phyloP scores from a whole-genome alignment of 2,888 invertebrate species.

The Rotaria socialis region DNA sequence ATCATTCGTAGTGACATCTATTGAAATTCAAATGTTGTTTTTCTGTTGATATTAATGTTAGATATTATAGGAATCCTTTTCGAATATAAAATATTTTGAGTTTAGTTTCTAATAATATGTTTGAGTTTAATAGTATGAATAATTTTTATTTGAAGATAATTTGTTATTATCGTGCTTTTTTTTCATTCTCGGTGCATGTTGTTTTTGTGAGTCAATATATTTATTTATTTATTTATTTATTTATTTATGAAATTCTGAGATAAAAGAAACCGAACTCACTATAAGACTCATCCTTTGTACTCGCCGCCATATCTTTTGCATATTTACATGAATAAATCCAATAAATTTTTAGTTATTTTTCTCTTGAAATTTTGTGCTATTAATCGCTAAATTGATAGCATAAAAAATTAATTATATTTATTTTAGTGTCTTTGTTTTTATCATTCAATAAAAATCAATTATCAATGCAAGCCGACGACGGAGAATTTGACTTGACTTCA shows the following conservation, averaged over 20 bases:
- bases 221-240: slow-evolving; percentile 20
- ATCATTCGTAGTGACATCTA: neutral
- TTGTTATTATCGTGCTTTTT: neutral
- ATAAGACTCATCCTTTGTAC: too few relatives aligned
- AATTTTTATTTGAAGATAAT: neutral
- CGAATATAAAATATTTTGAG: too few relatives aligned
- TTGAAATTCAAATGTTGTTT: neutral
- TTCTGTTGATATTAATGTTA: neutral
- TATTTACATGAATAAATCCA: too few relatives aligned
- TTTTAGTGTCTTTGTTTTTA: neutral
- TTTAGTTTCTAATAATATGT: too few relatives aligned
- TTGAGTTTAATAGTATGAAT: too few relatives aligned
- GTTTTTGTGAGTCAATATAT: neutral
- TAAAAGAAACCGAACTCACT: neutral
- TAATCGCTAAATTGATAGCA: too few relatives aligned
- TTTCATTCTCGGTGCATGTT: neutral
- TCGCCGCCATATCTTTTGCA: too few relatives aligned
- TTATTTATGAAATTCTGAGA: slow-evolving; percentile 12
- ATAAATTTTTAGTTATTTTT: too few relatives aligned
- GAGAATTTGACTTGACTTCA: neutral
- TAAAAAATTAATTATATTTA: too few relatives aligned
- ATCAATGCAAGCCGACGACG: slow-evolving; percentile 6
- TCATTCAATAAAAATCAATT: neutral
- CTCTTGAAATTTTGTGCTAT: too few relatives aligned
- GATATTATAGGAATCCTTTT: neutral